phyloP scores from a whole-genome alignment of 2,797 vertebrate genomes.

The Lagorchestes hirsutus region DNA sequence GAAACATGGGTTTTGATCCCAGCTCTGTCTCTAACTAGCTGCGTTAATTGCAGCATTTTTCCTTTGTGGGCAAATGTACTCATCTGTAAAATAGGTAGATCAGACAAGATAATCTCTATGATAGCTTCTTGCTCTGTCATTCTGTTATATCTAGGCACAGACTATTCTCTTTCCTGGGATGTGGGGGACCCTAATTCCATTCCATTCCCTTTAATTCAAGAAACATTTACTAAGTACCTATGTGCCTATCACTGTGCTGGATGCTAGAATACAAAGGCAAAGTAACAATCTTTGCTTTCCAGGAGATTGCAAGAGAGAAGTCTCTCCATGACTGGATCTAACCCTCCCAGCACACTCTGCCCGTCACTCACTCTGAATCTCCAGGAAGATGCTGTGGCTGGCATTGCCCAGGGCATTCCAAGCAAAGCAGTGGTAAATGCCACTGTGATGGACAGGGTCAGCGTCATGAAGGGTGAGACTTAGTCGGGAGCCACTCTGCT shows the following conservation, averaged over 20 bases:
- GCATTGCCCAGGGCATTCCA: constrained; percentile 91
- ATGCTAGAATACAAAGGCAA: not conserved
- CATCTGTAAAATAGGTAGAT: not conserved
- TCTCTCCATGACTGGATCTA: not conserved
- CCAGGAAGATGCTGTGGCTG: constrained; percentile 87
- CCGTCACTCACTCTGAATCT: constrained; percentile 89
- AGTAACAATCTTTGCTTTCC: not conserved
- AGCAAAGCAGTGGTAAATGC: constrained; percentile 91
- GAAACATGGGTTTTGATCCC: not conserved
- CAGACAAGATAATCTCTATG: not conserved
- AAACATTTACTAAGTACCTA: not conserved
- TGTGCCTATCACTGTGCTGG: not conserved
- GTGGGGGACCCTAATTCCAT: not conserved
- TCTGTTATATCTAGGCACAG: not conserved
- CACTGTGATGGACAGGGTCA: constrained; percentile 87
- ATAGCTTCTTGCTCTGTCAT: not conserved
- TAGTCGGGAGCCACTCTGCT: constrained; percentile 86
- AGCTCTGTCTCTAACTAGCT: not conserved
- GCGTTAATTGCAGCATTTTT: not conserved
- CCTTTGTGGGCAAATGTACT: not conserved
- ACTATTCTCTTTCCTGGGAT: not conserved
- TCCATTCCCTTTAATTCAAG: not conserved
- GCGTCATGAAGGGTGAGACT: constrained; percentile 89
- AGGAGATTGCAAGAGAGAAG: not conserved
- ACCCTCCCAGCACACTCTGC: accelerated